Conservation (phyloP, 1,140 invertebrate species). For the Panonychus citri region DNA sequence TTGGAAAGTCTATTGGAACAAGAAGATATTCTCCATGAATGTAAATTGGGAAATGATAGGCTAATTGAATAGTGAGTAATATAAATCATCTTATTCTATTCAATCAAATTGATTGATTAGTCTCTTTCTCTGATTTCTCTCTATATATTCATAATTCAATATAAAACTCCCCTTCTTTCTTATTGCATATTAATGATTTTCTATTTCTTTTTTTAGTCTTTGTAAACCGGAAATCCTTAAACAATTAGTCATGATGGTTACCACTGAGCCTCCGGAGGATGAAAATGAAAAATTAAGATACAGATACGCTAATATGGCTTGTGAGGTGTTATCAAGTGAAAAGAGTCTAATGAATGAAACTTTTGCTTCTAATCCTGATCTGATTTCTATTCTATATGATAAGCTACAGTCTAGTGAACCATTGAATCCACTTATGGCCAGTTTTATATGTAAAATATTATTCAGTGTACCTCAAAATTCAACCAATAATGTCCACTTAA, state of each 20-base stretch:
- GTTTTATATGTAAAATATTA: constrained; percentile 84
- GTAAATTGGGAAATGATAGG: constrained; percentile 71
- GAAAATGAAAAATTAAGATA: constrained; percentile 49
- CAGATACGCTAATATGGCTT: constrained; percentile 61
- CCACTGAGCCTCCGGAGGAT: constrained; percentile 54
- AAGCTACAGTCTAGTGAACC: constrained; percentile 50
- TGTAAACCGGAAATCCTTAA: constrained; percentile 53
- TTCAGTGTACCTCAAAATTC: constrained; percentile 52
- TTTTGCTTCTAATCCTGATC: constrained; percentile 31
- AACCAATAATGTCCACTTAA: constrained; percentile 70
- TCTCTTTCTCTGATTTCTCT: too few relatives aligned
- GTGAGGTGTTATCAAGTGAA: constrained; percentile 74
- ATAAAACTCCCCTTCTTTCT: not conserved
- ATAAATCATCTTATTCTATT: not conserved
- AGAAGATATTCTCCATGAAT: constrained; percentile 84
- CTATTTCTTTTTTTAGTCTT: constrained; percentile 35
- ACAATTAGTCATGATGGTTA: constrained; percentile 60
- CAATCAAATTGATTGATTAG: too few relatives aligned
- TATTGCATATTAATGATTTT: not conserved
- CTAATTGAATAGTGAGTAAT: constrained; percentile 69
- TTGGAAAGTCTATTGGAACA: constrained; percentile 71
- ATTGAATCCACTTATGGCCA: constrained; percentile 75
- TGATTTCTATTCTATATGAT: too few relatives aligned
- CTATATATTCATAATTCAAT: too few relatives aligned
- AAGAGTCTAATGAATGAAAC: not conserved